Conservation (phyloP, 2,797 vertebrate genomes). For the Malacoctenus gilli region DNA sequence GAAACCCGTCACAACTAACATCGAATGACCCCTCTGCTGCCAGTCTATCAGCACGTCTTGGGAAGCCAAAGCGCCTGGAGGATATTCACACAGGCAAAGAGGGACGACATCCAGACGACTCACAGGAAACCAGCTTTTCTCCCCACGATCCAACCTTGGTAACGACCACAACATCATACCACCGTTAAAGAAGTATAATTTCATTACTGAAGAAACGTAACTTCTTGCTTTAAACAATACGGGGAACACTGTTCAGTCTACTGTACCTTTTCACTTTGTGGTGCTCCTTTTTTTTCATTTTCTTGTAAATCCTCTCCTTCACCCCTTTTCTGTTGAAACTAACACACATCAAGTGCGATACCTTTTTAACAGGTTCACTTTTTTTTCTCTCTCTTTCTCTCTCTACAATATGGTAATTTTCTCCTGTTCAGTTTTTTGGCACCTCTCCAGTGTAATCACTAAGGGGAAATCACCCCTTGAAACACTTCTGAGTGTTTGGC, state of each 20-base stretch:
- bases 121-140: too few relatives aligned
- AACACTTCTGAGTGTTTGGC: slow-evolving; percentile 60
- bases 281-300: background rate
- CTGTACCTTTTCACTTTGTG: slow-evolving; percentile 6
- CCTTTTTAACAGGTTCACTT: slow-evolving; percentile 38
- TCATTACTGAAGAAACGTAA: slow-evolving; percentile 1
- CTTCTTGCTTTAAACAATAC: slow-evolving; percentile 10
- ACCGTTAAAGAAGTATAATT: slow-evolving; percentile 7
- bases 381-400: slow-evolving; percentile 6
- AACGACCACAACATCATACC: too few relatives aligned
- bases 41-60: too few relatives aligned
- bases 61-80: too few relatives aligned
- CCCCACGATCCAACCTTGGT: too few relatives aligned
- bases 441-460: slow-evolving; percentile 59
- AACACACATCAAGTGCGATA: slow-evolving; percentile 4
- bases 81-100: too few relatives aligned
- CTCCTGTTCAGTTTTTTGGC: slow-evolving; percentile 53
- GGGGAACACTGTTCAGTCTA: slow-evolving; percentile 17
- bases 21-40: too few relatives aligned
- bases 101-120: too few relatives aligned
- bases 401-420: slow-evolving; percentile 48
- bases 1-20: too few relatives aligned
- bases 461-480: slow-evolving; percentile 62
- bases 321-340: slow-evolving; percentile 13
- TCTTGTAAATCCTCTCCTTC: background rate